phyloP scores from a whole-genome alignment of 2,113 vertebrate genomes.

The Eleginops maclovinus region DNA sequence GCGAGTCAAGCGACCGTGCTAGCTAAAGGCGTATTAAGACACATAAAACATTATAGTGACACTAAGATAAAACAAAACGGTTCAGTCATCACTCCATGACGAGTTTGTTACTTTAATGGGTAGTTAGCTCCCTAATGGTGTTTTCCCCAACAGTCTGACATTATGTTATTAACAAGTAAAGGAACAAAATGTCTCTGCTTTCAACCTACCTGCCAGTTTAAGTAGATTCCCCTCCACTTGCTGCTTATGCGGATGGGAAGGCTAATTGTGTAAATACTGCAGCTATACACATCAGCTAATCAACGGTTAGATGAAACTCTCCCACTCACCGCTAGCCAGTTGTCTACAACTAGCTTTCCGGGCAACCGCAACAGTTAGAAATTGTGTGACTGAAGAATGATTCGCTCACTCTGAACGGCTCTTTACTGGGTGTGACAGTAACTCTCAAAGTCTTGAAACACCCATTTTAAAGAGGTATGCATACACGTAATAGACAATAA shows the following conservation, averaged over 20 bases:
- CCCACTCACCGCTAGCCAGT: constrained; percentile 23
- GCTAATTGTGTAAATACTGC: neutral
- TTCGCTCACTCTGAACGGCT: constrained; percentile 1
- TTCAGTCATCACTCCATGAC: neutral
- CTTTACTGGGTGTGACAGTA: constrained; percentile 41
- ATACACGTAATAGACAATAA: neutral
- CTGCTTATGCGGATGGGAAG: neutral
- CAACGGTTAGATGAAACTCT: neutral
- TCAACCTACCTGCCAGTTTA: constrained; percentile 49
- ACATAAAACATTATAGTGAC: neutral
- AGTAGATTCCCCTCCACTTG: constrained; percentile 3
- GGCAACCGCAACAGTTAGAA: constrained; percentile 51
- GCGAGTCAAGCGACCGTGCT: neutral
- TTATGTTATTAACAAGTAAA: neutral
- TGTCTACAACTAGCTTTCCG: constrained; percentile 64
- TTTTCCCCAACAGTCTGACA: neutral
- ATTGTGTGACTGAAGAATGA: neutral
- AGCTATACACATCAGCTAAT: constrained; percentile 2
- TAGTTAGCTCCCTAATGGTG: constrained; percentile 21
- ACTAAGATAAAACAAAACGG: neutral
- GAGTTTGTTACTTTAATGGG: neutral
- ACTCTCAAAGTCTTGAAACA: neutral
- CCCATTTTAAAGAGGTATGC: fast-evolving
- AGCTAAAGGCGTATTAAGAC: neutral
- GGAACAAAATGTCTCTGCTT: constrained; percentile 7